These are phyloP conservation scores for Anarsia innoxiella DNA, from an alignment of 2,888 invertebrate genomes.

Conservation along the genomic window DNA sequence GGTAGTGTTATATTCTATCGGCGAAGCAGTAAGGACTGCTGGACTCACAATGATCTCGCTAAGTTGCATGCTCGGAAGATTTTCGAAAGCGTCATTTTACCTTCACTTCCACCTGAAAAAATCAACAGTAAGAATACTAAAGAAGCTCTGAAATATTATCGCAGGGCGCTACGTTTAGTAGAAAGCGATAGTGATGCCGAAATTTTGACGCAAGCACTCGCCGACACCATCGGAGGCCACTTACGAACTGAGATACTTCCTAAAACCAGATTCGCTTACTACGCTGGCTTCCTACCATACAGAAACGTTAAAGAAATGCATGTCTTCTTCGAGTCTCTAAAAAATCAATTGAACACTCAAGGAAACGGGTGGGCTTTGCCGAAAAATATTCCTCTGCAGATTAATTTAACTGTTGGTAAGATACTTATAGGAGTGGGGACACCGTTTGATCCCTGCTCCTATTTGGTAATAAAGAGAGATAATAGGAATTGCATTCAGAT, in stretches of 20 bases:
- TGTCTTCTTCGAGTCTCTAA: conserved; percentile 42
- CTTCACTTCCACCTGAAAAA: conserved; percentile 37
- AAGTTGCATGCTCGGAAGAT: conserved; percentile 47
- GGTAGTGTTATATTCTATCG: conserved; percentile 53
- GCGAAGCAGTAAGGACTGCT: conserved; percentile 36
- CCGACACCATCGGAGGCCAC: conserved; percentile 58
- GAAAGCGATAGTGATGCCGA: conserved; percentile 27
- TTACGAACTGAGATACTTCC: conserved; percentile 53
- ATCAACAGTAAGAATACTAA: conserved; percentile 41
- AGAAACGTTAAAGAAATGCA: conserved; percentile 42
- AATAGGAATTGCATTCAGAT: conserved; percentile 51
- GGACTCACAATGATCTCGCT: conserved; percentile 49
- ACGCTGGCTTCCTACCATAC: conserved; percentile 59
- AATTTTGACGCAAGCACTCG: conserved; percentile 45
- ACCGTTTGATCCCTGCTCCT: conserved; percentile 43
- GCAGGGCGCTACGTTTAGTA: conserved; percentile 32
- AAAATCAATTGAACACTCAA: conserved; percentile 47
- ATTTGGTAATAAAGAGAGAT: conserved; percentile 47
- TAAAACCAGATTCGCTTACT: conserved; percentile 52
- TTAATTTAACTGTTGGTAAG: conserved; percentile 56
- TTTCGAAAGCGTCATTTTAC: conserved; percentile 46
- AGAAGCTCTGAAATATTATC: conserved; percentile 42
- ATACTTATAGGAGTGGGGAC: conserved; percentile 43
- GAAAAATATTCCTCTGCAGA: conserved; percentile 34
- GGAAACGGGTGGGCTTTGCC: conserved; percentile 56